A percentile compares a stretch with the other conserved stretches of the same genome.
Evolutionary conservation across 2,888 invertebrate species (phyloP).

Genomic region (Morinoia aosen): DNA sequence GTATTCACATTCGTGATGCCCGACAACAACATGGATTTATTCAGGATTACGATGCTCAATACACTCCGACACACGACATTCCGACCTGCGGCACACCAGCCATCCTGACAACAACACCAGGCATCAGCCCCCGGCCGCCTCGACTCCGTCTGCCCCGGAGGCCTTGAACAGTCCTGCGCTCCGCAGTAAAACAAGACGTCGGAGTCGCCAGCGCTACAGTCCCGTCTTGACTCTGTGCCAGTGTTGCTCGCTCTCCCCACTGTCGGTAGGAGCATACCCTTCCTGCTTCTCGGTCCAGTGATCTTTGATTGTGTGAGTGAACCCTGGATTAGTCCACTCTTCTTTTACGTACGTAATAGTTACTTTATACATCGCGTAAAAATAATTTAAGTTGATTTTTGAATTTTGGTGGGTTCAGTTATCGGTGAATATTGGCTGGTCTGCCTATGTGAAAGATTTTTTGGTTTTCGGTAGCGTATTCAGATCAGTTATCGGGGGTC

Average conservation of each 20-base stretch:
- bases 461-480: background rate
- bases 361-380: background rate
- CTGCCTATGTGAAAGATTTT: background rate
- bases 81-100: background rate
- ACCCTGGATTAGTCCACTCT: background rate
- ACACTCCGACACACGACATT: background rate
- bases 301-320: slow-evolving; percentile 28
- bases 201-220: background rate
- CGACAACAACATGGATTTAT: background rate
- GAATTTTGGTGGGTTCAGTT: background rate
- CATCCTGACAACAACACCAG: background rate
- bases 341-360: background rate
- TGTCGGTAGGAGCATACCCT: background rate
- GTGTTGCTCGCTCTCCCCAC: slow-evolving; percentile 28
- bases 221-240: background rate
- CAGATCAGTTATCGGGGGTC: background rate
- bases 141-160: background rate
- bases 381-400: background rate
- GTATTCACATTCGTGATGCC: no score
- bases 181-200: slow-evolving; percentile 7
- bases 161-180: background rate
- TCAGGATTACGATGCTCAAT: background rate
- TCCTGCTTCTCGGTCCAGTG: background rate
- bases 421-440: no score
- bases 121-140: background rate